Conservation (phyloP, 2,113 vertebrate species). For the Brachyistius frenatus region DNA sequence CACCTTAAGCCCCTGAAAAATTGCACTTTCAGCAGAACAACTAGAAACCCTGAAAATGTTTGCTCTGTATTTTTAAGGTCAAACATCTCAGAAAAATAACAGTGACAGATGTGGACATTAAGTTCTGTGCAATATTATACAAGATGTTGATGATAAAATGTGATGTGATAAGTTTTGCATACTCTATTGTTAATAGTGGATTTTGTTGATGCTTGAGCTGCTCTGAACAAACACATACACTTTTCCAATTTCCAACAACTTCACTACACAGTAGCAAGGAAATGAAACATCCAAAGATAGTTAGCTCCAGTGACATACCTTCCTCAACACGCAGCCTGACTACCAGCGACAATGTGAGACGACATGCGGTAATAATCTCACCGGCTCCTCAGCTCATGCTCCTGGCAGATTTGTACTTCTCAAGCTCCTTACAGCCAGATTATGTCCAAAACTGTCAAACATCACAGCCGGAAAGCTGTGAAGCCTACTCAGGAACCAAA, state of each 20-base stretch:
- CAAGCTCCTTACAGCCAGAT: constrained; percentile 67
- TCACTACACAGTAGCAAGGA: not conserved
- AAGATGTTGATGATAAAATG: too few relatives aligned
- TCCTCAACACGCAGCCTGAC: not conserved
- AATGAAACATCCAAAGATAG: not conserved
- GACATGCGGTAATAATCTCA: constrained; percentile 6
- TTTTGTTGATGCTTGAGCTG: not conserved
- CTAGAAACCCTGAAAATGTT: too few relatives aligned
- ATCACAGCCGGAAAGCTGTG: constrained; percentile 45
- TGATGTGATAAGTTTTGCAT: too few relatives aligned
- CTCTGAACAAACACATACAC: not conserved
- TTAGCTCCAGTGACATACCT: not conserved
- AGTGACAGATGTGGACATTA: too few relatives aligned
- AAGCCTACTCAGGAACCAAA: constrained; percentile 11
- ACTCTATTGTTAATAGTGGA: too few relatives aligned
- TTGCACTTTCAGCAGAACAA: too few relatives aligned
- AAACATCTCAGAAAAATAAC: too few relatives aligned
- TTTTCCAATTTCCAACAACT: not conserved
- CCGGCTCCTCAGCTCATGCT: constrained; percentile 43
- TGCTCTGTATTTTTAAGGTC: too few relatives aligned
- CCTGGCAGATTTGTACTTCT: constrained; percentile 61
- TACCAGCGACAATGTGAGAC: constrained; percentile 29
- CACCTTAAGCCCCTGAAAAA: too few relatives aligned
- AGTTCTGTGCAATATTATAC: too few relatives aligned
- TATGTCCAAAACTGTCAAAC: constrained; percentile 67